Percentiles rank a stretch among this genome's conserved stretches.
These are phyloP conservation scores for Amblyopsis rosae DNA, from an alignment of 2,113 vertebrate species.

Conservation along the genomic window DNA sequence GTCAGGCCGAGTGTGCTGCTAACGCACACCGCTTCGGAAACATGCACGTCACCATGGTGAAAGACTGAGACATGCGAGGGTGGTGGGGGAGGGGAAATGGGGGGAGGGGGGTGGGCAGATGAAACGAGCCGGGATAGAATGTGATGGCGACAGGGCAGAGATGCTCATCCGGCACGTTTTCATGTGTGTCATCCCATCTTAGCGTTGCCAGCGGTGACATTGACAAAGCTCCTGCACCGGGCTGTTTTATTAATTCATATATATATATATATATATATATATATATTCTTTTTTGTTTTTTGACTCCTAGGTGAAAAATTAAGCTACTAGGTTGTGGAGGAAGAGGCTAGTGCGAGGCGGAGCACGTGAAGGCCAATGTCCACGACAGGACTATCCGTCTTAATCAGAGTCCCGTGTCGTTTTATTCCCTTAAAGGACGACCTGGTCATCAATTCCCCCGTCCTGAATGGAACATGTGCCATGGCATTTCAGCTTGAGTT, in stretches of 20 bases:
- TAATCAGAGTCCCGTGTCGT: slow-evolving; percentile 40
- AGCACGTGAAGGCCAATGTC: slow-evolving; percentile 21
- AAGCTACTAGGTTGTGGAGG: slow-evolving; percentile 60
- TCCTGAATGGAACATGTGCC: slow-evolving; percentile 9
- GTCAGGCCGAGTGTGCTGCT: slow-evolving; percentile 53
- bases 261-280: no score
- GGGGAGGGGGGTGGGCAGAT: not conserved
- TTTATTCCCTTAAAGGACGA: slow-evolving; percentile 44
- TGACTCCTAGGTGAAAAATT: slow-evolving; percentile 64
- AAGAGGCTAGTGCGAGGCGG: slow-evolving; percentile 23
- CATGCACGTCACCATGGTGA: slow-evolving; percentile 34
- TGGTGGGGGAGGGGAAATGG: not conserved
- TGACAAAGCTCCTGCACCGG: slow-evolving; percentile 56
- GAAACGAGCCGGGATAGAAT: not conserved
- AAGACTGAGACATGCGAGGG: not conserved
- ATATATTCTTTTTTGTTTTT: not conserved
- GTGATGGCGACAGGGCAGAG: not conserved
- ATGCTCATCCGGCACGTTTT: no score
- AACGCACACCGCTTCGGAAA: slow-evolving; percentile 38
- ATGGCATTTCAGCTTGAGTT: not conserved
- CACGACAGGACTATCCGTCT: slow-evolving; percentile 56
- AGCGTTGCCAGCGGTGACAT: slow-evolving; percentile 37
- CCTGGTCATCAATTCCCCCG: slow-evolving; percentile 34
- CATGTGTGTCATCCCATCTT: slow-evolving; percentile 14
- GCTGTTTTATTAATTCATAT: slow-evolving; percentile 14